Evolutionary conservation across 2,113 vertebrate species (phyloP).

Genomic region (Dinomys branickii): DNA sequence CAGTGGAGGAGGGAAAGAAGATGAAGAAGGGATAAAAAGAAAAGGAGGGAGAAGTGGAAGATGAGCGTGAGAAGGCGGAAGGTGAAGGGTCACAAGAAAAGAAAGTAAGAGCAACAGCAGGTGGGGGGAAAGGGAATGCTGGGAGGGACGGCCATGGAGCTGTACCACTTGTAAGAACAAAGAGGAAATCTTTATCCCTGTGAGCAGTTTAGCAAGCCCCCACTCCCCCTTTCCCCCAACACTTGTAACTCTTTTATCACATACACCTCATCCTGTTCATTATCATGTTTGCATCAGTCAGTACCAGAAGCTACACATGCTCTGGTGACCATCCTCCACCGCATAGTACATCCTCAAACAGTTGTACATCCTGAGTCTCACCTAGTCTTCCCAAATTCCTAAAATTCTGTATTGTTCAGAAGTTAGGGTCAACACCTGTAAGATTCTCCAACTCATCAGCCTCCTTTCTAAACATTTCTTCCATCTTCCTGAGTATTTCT

Average conservation of each 20-base stretch:
- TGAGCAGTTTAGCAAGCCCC: background rate
- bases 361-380: background rate
- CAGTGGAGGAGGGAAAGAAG: background rate
- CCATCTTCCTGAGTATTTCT: conserved; percentile 10
- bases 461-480: background rate
- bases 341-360: background rate
- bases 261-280: background rate
- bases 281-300: background rate
- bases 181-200: background rate
- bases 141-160: background rate
- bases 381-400: background rate
- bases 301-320: background rate
- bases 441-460: background rate
- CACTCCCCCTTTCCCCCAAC: background rate
- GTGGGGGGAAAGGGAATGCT: background rate
- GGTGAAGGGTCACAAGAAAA: background rate
- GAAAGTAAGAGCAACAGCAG: background rate
- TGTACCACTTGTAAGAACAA: background rate
- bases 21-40: background rate
- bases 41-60: background rate
- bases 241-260: background rate
- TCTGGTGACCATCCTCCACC: background rate
- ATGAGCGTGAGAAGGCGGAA: background rate
- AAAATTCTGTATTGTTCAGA: background rate
- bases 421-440: background rate